Base-by-base conservation (phyloP, 2,888 invertebrate species). In the Axea sp. region DNA sequence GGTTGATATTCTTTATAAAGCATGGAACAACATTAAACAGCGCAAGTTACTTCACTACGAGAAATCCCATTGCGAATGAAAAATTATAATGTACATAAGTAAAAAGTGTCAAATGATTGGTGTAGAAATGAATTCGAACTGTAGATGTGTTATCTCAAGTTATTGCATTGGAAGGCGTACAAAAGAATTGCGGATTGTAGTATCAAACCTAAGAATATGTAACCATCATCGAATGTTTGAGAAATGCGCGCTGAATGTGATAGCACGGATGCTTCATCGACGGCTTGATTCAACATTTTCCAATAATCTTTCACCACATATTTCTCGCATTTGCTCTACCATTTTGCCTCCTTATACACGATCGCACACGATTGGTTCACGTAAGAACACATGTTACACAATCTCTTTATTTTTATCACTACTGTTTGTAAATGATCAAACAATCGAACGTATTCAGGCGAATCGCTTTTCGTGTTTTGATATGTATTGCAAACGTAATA, bases 271-370 rank as follows among this genome's bases (percentile, higher is more conserved):
- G 72, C 64, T 72, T 59, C 64, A 51, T 65, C 51, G 55, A 26
- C 37, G 69, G 41, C 53, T 64, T 47, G 47, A 71, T 71, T 71
- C 72, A 68, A 69, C 73, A 69, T 68, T 74, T 74, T 74, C 68
- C 73, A 74, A 74, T 74, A 74, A 74, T 69, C 64, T 64, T 59
- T 64, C 47, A 49, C 26, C 68, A 67, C 73, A 74, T 69, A 74
- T 74, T 74, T 64, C 17, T 28, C 49, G 55, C 59, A 33, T 47
- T 67, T 43, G 37, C 55, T 62, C 51, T 28, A 47, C 45, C 71
- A 41, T 65, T 73, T 60, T 39, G 37, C 22, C 43, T 59, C 11
- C 72, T 65, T 59, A 55, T 45, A 67, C 62, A 33, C 37, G 31
- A 73, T 53, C 53, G 35, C 47, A 19, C 28, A 26, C 43, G 64